Evolutionary conservation across 2,113 vertebrate species (phyloP).

Genomic region (Malurus melanocephalus): DNA sequence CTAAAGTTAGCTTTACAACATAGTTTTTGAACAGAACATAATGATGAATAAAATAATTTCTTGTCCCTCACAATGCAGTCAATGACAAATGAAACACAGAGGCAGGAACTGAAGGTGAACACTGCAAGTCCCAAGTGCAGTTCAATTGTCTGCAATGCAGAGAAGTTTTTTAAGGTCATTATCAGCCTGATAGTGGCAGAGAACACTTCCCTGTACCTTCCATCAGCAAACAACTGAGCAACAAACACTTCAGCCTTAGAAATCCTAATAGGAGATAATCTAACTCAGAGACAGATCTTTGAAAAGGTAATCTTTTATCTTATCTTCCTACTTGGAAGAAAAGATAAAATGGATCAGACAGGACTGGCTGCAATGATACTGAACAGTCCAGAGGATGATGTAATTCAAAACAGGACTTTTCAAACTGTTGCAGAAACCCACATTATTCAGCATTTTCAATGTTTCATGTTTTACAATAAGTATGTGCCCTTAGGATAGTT

Average conservation of each 20-base stretch:
- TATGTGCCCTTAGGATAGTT: background rate
- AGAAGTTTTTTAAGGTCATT: background rate
- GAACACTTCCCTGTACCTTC: background rate
- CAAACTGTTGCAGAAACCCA: background rate
- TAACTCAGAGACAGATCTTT: background rate
- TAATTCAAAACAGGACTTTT: background rate
- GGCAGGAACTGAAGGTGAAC: background rate
- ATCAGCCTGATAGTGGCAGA: background rate
- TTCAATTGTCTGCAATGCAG: conserved; percentile 3
- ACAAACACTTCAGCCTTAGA: background rate
- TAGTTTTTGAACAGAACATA: background rate
- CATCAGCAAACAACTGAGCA: background rate
- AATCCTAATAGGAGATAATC: background rate
- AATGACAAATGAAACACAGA: background rate
- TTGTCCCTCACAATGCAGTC: background rate
- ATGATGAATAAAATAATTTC: background rate
- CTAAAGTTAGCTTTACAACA: background rate
- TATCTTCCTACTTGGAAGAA: background rate
- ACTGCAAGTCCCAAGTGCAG: background rate
- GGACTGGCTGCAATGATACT: background rate
- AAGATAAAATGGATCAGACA: background rate
- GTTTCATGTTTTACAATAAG: background rate
- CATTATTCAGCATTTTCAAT: background rate
- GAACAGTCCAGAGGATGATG: background rate
- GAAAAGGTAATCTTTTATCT: background rate